Conservation (phyloP, 1,140 invertebrate species). For the Heliconius himera region DNA sequence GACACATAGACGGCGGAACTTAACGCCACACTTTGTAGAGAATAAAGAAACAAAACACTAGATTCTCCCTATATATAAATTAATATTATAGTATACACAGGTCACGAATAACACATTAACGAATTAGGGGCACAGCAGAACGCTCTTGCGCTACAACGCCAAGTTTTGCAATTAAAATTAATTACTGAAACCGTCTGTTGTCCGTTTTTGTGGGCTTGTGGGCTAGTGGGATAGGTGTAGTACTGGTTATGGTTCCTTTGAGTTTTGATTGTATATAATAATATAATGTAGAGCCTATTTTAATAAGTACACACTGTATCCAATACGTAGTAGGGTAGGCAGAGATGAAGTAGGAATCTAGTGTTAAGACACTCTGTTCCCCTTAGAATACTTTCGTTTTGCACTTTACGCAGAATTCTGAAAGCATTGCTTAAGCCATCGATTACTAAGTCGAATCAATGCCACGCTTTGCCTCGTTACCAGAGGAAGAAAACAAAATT, state of each 20-base stretch:
- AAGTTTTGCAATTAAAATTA: slow-evolving; percentile 71
- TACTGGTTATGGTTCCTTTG: neutral
- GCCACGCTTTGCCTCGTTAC: too few relatives aligned
- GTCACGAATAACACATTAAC: slow-evolving; percentile 17
- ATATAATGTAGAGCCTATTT: neutral
- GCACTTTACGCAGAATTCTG: too few relatives aligned
- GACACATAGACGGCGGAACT: too few relatives aligned
- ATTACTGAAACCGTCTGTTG: slow-evolving; percentile 53
- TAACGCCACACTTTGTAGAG: too few relatives aligned
- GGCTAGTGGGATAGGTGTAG: slow-evolving; percentile 16
- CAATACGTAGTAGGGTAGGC: too few relatives aligned
- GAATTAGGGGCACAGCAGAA: slow-evolving; percentile 38
- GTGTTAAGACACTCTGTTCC: too few relatives aligned
- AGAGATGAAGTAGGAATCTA: too few relatives aligned
- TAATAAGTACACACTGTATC: neutral
- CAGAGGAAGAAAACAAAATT: too few relatives aligned
- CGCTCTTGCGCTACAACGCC: slow-evolving; percentile 38
- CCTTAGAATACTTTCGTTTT: too few relatives aligned
- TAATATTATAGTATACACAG: neutral
- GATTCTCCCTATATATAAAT: neutral
- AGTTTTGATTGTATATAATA: neutral
- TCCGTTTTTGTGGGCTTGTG: slow-evolving; percentile 44
- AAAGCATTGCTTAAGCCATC: too few relatives aligned
- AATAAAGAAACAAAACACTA: neutral
- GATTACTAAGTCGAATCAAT: too few relatives aligned